phyloP scores from a whole-genome alignment of 2,113 vertebrate genomes.

The Grammomys surdaster region DNA sequence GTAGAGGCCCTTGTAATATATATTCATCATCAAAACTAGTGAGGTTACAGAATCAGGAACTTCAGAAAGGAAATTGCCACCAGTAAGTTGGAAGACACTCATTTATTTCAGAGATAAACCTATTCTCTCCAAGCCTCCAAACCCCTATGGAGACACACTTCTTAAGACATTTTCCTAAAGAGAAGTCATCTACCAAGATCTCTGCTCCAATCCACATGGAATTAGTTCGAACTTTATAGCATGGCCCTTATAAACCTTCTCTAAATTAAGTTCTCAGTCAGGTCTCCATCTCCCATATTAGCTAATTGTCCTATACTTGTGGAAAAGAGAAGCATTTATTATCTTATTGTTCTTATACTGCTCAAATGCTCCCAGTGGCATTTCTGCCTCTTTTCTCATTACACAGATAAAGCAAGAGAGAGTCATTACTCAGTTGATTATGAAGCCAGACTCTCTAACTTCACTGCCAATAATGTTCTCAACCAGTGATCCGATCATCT shows the following conservation, averaged over 20 bases:
- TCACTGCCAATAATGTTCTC: constrained; percentile 32
- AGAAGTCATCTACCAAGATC: neutral
- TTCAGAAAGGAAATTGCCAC: neutral
- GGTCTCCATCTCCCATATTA: neutral
- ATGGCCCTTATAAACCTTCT: neutral
- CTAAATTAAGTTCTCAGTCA: constrained; percentile 28
- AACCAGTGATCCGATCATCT: constrained; percentile 36
- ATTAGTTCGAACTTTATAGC: neutral
- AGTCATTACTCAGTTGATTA: constrained; percentile 49
- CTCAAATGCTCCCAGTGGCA: neutral
- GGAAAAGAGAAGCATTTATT: constrained; percentile 7
- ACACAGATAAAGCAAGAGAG: neutral
- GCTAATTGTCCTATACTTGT: neutral
- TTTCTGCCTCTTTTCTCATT: constrained; percentile 37
- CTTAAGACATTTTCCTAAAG: constrained; percentile 19
- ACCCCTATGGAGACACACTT: neutral
- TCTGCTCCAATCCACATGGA: neutral
- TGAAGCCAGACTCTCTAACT: constrained; percentile 40
- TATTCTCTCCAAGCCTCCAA: neutral
- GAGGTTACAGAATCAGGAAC: constrained; percentile 16
- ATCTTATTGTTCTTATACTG: constrained; percentile 32
- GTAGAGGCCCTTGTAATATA: neutral
- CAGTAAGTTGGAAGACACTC: neutral
- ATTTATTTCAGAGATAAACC: neutral
- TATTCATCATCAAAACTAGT: neutral